These are phyloP conservation scores for Sebastes vulpes DNA, from an alignment of 2,797 vertebrate genomes.

Conservation along the genomic window DNA sequence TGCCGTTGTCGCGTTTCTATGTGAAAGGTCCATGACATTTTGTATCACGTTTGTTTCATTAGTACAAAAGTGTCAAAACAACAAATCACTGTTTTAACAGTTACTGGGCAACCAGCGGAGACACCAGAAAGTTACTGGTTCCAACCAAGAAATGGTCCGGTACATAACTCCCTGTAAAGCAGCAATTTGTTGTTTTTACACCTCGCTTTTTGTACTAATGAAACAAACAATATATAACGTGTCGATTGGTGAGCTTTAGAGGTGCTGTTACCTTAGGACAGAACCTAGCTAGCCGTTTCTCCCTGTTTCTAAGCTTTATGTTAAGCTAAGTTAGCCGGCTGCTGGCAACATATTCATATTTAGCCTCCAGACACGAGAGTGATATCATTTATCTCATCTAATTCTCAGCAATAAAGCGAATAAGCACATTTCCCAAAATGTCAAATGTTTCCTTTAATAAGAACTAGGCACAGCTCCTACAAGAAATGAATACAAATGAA, in stretches of 20 bases:
- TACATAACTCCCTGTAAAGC: too few relatives aligned
- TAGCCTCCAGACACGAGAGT: not conserved
- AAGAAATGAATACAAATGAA: constrained; percentile 10
- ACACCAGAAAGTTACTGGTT: not conserved
- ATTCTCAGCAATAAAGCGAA: not conserved
- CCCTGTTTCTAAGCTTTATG: not conserved
- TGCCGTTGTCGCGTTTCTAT: too few relatives aligned
- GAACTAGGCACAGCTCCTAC: not conserved
- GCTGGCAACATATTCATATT: not conserved
- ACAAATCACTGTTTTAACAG: not conserved
- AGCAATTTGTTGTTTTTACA: not conserved
- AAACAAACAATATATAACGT: not conserved
- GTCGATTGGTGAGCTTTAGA: not conserved
- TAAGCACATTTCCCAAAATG: not conserved
- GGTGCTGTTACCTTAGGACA: not conserved
- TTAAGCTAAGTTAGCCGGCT: not conserved
- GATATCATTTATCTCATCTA: not conserved
- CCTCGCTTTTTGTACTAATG: not conserved
- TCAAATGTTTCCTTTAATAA: not conserved
- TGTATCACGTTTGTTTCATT: not conserved
- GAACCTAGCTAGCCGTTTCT: too few relatives aligned
- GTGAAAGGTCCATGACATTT: not conserved
- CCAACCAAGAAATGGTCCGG: not conserved
- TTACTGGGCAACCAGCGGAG: too few relatives aligned
- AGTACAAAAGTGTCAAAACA: not conserved